phyloP scores from a whole-genome alignment of 2,888 invertebrate species.

The Plagodis pulveraria region DNA sequence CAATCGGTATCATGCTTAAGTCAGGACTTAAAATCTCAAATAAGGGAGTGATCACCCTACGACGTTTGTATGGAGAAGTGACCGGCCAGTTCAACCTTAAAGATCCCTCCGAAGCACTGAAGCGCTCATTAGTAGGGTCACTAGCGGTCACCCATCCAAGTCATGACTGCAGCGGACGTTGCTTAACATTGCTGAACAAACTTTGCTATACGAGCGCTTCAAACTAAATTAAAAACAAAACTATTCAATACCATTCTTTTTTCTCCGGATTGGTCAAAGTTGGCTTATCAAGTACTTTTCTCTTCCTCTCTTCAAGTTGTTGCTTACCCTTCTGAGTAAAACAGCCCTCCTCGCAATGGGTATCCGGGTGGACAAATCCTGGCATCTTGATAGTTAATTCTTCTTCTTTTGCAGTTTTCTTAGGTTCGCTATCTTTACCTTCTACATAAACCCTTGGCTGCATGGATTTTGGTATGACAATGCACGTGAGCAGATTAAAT shows the following conservation, averaged over 20 bases:
- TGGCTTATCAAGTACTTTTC: constrained; percentile 42
- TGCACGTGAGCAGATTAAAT: neutral
- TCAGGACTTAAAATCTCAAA: too few relatives aligned
- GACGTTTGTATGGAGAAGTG: too few relatives aligned
- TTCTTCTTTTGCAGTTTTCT: constrained; percentile 8
- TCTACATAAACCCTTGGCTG: neutral
- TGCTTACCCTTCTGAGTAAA: constrained; percentile 49
- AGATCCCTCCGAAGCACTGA: too few relatives aligned
- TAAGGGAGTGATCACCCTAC: too few relatives aligned
- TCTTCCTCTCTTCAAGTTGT: constrained; percentile 52
- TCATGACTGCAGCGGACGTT: neutral
- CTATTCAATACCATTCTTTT: constrained; percentile 15
- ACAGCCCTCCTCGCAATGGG: constrained; percentile 49
- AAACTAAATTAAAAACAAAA: neutral
- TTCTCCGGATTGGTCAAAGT: constrained; percentile 42
- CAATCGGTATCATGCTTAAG: too few relatives aligned
- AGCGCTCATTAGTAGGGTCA: too few relatives aligned
- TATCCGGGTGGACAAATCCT: constrained; percentile 48
- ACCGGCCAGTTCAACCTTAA: too few relatives aligned
- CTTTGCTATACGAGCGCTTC: neutral
- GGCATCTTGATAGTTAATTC: constrained; percentile 45
- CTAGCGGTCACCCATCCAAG: neutral
- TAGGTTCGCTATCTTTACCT: neutral
- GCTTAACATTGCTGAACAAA: neutral
- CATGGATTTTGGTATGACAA: neutral